Percentiles rank a stretch among this genome's conserved stretches.
Evolutionary conservation across 2,113 vertebrate genomes (phyloP).

Genomic region (Saguinus imperator): DNA sequence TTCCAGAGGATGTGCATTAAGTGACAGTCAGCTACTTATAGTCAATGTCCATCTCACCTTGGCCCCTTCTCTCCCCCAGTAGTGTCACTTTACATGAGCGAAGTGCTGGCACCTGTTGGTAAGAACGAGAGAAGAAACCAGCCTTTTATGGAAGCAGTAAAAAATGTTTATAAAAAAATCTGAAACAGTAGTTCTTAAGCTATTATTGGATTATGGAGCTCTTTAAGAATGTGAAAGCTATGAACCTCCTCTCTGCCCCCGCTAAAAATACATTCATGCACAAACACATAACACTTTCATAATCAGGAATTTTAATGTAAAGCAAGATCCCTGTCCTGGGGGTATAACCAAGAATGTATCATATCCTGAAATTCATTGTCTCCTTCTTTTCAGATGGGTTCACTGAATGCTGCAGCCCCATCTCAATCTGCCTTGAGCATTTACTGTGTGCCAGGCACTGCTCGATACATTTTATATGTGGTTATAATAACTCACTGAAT

Average conservation of each 20-base stretch:
- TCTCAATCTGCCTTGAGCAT: background rate
- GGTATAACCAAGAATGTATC: background rate
- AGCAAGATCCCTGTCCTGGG: background rate
- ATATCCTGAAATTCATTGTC: background rate
- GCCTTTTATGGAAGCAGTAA: conserved; percentile 63
- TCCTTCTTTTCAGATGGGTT: background rate
- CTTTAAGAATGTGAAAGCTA: conserved; percentile 37
- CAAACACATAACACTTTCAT: background rate
- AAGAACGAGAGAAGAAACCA: conserved; percentile 49
- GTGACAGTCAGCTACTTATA: background rate
- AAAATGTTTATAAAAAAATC: background rate
- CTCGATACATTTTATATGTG: background rate
- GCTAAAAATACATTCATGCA: background rate
- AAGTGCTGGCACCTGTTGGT: conserved; percentile 64
- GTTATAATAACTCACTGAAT: background rate
- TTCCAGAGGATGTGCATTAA: background rate
- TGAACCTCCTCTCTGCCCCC: background rate
- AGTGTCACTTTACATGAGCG: background rate
- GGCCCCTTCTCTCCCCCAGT: background rate
- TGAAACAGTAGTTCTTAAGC: conserved; percentile 13
- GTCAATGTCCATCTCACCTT: background rate
- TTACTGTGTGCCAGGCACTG: background rate
- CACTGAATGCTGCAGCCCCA: too few species aligned
- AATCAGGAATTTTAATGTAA: background rate
- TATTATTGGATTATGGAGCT: conserved; percentile 37